These are phyloP conservation scores for Platyura marginata DNA, from an alignment of 1,140 invertebrate genomes.

Conservation along the genomic window DNA sequence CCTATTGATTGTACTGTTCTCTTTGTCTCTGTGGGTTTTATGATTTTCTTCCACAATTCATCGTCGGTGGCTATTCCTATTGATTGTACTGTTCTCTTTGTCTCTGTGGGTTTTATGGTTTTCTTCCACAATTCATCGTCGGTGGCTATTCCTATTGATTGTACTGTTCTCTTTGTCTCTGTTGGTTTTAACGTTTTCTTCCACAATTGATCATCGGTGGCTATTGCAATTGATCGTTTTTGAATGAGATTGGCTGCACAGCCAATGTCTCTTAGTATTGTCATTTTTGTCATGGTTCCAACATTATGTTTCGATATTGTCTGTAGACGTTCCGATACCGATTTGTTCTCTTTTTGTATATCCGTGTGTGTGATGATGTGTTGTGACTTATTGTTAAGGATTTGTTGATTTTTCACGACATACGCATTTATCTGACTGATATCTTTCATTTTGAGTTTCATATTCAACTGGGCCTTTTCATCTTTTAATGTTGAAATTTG, in stretches of 20 bases:
- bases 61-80: too few species aligned
- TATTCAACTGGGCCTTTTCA: conserved; percentile 46
- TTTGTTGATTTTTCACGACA: too few species aligned
- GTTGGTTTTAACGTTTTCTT: too few species aligned
- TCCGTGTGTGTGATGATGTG: conserved; percentile 6
- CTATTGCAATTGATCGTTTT: neutral
- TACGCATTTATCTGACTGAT: too few species aligned
- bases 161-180: neutral
- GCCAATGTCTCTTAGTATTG: neutral
- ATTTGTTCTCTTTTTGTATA: conserved; percentile 8
- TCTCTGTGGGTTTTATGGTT: too few species aligned
- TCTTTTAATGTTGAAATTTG: conserved; percentile 52
- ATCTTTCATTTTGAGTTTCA: conserved; percentile 31
- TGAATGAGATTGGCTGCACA: neutral
- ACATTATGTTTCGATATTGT: conserved; percentile 32
- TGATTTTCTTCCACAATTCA: too few species aligned
- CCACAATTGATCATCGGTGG: too few species aligned
- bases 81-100: too few species aligned
- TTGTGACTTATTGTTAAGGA: conserved; percentile 2
- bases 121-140: too few species aligned
- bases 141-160: too few species aligned
- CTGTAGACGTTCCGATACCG: neutral
- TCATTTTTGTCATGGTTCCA: conserved; percentile 32
- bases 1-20: too few species aligned
- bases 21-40: too few species aligned